Conservation (phyloP, 2,113 vertebrate genomes). For the Phylloscopus trochiloides region DNA sequence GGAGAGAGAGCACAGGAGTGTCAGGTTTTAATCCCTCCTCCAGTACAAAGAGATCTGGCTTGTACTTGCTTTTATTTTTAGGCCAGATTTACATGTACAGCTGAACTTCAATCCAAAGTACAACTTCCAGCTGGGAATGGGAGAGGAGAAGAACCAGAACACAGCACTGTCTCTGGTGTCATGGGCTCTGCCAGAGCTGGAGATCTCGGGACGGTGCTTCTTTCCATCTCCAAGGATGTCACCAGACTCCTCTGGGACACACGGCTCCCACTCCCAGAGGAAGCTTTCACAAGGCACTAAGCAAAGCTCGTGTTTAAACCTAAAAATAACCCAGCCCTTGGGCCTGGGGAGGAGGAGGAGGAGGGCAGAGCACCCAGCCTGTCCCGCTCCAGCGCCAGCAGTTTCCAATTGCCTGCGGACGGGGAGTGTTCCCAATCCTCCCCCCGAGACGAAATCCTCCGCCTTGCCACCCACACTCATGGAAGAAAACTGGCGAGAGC, state of each 20-base stretch:
- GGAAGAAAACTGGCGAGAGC: background rate
- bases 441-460: background rate
- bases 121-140: background rate
- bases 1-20: background rate
- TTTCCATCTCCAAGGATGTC: background rate
- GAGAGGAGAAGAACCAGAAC: background rate
- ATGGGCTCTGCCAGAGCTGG: rapidly evolving
- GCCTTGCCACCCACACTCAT: background rate
- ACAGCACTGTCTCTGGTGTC: background rate
- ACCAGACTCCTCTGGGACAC: rapidly evolving
- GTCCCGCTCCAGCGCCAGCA: background rate
- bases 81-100: background rate
- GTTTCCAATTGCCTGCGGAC: background rate
- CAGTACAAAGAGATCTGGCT: background rate
- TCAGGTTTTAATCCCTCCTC: constrained; percentile 8
- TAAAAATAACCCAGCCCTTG: background rate
- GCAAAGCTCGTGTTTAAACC: background rate
- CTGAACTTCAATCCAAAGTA: background rate
- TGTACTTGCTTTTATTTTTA: constrained; percentile 37
- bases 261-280: rapidly evolving
- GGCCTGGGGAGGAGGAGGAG: background rate
- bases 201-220: rapidly evolving
- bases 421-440: background rate
- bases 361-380: background rate
- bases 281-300: background rate